phyloP scores from a whole-genome alignment of 2,113 vertebrate genomes.

The Merops nubicus region DNA sequence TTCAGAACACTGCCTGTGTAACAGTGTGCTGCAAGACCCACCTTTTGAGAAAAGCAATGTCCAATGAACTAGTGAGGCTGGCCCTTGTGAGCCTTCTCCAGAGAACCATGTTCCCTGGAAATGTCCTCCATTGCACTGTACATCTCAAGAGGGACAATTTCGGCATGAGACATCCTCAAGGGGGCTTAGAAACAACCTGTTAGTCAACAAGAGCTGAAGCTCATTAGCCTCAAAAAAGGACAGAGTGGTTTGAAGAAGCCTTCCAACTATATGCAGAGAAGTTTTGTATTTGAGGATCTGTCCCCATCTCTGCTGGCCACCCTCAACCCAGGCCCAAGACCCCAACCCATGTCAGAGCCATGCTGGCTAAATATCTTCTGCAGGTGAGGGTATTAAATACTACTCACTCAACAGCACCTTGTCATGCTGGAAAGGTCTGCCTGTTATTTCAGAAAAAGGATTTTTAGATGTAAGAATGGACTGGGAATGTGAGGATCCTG shows the following conservation, averaged over 20 bases:
- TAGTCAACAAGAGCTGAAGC: background rate
- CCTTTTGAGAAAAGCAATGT: background rate
- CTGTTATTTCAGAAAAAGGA: background rate
- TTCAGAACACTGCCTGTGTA: background rate
- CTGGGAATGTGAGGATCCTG: background rate
- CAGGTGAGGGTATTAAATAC: background rate
- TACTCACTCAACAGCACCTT: background rate
- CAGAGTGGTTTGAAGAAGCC: background rate
- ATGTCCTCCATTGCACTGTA: too few relatives aligned
- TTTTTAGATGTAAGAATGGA: background rate
- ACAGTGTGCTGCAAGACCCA: background rate
- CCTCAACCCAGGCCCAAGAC: too few relatives aligned
- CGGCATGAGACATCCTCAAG: background rate
- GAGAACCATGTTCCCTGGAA: background rate
- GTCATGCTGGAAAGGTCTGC: too few relatives aligned
- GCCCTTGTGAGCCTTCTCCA: background rate
- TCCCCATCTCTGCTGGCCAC: background rate
- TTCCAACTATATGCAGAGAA: background rate
- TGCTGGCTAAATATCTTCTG: background rate
- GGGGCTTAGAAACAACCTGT: background rate
- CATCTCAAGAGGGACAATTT: background rate
- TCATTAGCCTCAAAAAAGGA: background rate
- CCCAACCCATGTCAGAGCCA: background rate
- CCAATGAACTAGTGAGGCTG: rapidly evolving
- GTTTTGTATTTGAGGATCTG: background rate